phyloP scores from a whole-genome alignment of 37 sponge, comb jelly and placozoan species.

The Oopsacas minuta region DNA sequence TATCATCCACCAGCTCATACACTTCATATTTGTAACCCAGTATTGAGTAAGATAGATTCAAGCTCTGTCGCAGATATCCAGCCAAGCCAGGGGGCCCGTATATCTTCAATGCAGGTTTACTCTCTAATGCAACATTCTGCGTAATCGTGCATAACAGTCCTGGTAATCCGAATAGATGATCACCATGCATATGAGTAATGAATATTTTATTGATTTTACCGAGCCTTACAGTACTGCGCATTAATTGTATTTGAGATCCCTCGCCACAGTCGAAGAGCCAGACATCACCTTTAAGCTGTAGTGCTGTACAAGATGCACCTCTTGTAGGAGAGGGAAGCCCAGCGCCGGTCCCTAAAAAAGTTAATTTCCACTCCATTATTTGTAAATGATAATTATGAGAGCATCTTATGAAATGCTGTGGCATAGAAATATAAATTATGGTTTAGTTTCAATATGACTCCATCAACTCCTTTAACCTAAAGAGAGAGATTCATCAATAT shows the following conservation, averaged over 20 bases:
- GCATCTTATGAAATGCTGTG: too few relatives aligned
- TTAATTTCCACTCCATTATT: conserved; percentile 34
- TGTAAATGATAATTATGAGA: not conserved
- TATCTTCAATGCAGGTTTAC: conserved; percentile 38
- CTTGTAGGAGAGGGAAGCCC: conserved; percentile 69
- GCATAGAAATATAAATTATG: not conserved
- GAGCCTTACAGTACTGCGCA: conserved; percentile 61
- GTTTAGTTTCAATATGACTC: not conserved
- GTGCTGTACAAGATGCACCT: conserved; percentile 56
- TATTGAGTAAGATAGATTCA: conserved; percentile 59
- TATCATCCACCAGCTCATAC: conserved; percentile 51
- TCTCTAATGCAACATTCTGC: conserved; percentile 24
- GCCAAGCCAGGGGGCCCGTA: conserved; percentile 79
- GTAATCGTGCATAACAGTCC: conserved; percentile 75
- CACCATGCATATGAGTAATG: conserved; percentile 90
- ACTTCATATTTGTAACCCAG: conserved; percentile 47
- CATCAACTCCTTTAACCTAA: too few relatives aligned
- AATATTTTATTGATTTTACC: conserved; percentile 59
- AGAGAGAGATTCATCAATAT: too few relatives aligned
- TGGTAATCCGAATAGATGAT: conserved; percentile 82
- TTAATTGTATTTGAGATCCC: conserved; percentile 73
- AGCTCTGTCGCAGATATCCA: conserved; percentile 40
- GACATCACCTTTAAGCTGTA: conserved; percentile 21
- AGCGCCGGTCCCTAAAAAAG: conserved; percentile 80
- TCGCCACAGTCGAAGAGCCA: conserved; percentile 97